Evolutionary conservation across 2,888 invertebrate species (phyloP).

Genomic region (Phytoseiulus persimilis): DNA sequence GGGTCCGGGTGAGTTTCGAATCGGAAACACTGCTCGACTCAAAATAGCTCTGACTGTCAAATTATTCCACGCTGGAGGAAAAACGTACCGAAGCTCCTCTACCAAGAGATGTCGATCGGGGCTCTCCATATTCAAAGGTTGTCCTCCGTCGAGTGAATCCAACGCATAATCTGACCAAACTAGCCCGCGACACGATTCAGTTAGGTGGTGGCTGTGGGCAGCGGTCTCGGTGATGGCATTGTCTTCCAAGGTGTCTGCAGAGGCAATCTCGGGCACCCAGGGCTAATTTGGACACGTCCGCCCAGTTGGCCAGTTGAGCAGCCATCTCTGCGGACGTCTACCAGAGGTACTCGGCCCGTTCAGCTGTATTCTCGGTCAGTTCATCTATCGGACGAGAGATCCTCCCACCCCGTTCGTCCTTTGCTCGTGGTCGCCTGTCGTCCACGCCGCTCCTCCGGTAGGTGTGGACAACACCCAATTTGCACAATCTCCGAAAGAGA

Average conservation of each 20-base stretch:
- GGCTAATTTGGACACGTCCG: slow-evolving; percentile 5
- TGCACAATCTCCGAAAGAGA: neutral
- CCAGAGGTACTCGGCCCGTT: neutral
- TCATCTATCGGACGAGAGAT: neutral
- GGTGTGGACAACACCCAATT: neutral
- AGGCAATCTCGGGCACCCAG: slow-evolving; percentile 5
- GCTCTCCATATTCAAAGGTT: neutral
- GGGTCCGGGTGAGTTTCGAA: no score
- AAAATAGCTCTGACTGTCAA: no score
- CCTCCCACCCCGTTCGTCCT: neutral
- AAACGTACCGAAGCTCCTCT: no score
- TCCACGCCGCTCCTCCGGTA: neutral
- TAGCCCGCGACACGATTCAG: neutral
- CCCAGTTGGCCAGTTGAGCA: neutral
- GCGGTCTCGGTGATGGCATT: neutral
- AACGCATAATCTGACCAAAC: neutral
- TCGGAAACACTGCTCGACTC: no score
- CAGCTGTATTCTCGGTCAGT: neutral
- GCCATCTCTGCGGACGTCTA: neutral
- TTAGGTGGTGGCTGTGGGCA: neutral
- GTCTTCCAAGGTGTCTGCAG: neutral
- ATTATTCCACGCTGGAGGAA: no score
- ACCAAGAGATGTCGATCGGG: no score
- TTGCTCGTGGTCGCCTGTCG: neutral
- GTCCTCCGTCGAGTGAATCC: neutral